Evolutionary conservation across 1,140 invertebrate genomes (phyloP), one percentile per base, ranked within the genome.

Genomic region (Brachionus sp.): DNA sequence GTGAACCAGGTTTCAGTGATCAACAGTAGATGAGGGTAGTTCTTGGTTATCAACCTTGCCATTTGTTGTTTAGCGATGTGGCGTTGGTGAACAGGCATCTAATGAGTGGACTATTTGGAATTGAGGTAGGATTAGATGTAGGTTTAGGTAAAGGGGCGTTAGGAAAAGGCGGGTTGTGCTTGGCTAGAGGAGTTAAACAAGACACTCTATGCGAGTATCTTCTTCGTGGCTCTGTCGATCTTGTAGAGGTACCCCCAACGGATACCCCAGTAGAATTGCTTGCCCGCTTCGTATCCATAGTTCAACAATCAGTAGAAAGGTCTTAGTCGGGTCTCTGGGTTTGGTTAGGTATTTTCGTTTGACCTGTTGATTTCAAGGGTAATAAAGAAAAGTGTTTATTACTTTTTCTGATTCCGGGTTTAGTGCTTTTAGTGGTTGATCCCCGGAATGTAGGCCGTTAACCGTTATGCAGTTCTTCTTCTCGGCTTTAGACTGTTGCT

Each of bases 31-130:
- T 39, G 37, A 39, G 37, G 37, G 37, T 39, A 39, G 37, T 39
- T 39, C 37, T 39, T 9, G 37, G 37, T 39, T 39, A 39, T 39
- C 37, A 39, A 39, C 37, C 53, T 6, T 62, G 6, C 53, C n/a
- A 62, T 62, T 62, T 62, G 53, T 62, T 62, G 53, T 62, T 62
- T 62, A 62, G 53, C 23, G 53, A 62, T 62, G 53, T 62, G 23
- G 53, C 53, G 10, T 62, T 62, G n/a, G 53, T 62, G 53, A 13
- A 4, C 53, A 16, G 23, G 23, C 3, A 62, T 62, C 23, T 62
- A 6, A 62, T 44, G 42, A 44, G 42, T 44, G 42, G 42, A 44
- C 42, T 44, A 44, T 44, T 44, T 44, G 42, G 42, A n/a, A n/a
- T n/a, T n/a, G n/a, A n/a, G n/a, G n/a, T n/a, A n/a, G n/a, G n/a